Base-by-base conservation (phyloP, 2,113 vertebrate genomes). In the Nothobranchius furzeri region DNA sequence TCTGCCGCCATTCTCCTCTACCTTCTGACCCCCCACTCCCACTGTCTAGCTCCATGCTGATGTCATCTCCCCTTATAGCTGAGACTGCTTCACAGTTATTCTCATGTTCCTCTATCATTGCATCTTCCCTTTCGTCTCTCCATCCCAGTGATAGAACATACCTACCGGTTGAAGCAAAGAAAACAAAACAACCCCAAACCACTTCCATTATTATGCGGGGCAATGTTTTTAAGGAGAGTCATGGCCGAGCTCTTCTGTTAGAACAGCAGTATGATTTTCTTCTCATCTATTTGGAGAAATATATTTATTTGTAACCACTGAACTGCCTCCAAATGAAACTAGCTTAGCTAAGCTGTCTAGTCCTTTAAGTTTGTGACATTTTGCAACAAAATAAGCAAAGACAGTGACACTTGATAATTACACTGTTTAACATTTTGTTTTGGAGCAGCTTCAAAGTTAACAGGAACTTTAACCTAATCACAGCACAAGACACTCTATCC, bases 1-100 rank as follows among this genome's bases (percentile, higher is more conserved):
- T 13, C 40, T 15, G 1, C 46, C 1, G 7, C 60, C 68, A 9
- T 67, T 81, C 72, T 55, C 64, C 79, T 78, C 70, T 58, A 56
- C 65, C 75, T 30, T 12, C 51, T 59, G 79, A 82, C 78, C 76
- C 57, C 68, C 47, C 6, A 63, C 56, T 64, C 66, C 70, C 60
- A 73, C 68, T 76, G 76, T 76, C 73, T 58, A 59, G 71, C 74
- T 40, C 64, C 77, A 47, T 1, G 50, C 73, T 75, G 78, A 85
- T 86, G 81, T 70, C 59, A 82, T 88, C 74, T 85, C 7, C 0
- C 35, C 66, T 76, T 36, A 8, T 37, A 49, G 73, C 74, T 54
- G 60, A 80, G 76, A 71, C 55, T 45, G 52, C 68, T 76, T 68
- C 68, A 49, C 68, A 56, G 71, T 64, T 77, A 80, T 79, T 70